Evolutionary conservation across 2,888 invertebrate species (phyloP), one percentile per base, ranked within the genome.

Genomic region (Serrognathus titanus): DNA sequence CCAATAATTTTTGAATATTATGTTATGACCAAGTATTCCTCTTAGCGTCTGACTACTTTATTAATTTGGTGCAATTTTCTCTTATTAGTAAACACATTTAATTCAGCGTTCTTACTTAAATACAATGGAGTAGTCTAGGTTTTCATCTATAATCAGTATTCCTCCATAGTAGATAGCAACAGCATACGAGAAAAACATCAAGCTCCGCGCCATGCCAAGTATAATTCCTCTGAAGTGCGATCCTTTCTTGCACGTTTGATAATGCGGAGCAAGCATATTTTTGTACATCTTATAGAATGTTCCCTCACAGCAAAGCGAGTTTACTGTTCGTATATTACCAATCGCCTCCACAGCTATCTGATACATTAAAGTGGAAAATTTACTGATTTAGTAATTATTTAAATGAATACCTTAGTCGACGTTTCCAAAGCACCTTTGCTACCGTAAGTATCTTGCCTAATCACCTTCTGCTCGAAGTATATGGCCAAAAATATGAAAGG

Each of bases 271-370:
- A 8, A 90, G 74, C 52, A 82, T 79, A 0, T 71, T 73, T 3
- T 81, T 80, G 69, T 88, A 90, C 58, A 83, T 81, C 0, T 73
- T 63, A 16, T 83, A 79, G 74, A 90, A 88, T 39, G 80, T 80
- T 31, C 81, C 78, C 71, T 90, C 89, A 13, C 85, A 78, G 1
- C 88, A 86, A n/a, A 88, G 72, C 0, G 87, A 85, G 0, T 83
- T 86, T 0, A 88, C 88, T 1, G 90, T 90, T 16, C 88, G 81
- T 6, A 88, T 85, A 64, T 87, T 88, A 4, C 85, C 81, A 4
- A 89, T 86, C 1, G 87, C 87, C 71, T 89, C 89, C 13, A 88
- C 85, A 2, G 88, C 85, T 54, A 87, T 79, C 83, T 83, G 68
- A 20, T 66, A 64, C 46, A 43, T 62, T 31, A 31, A 20, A 31